A percentile compares a stretch with the other conserved stretches of the same genome.
These are phyloP conservation scores for Lepilemur ruficaudatus DNA, from an alignment of 2,797 vertebrate species.

Conservation along the genomic window DNA sequence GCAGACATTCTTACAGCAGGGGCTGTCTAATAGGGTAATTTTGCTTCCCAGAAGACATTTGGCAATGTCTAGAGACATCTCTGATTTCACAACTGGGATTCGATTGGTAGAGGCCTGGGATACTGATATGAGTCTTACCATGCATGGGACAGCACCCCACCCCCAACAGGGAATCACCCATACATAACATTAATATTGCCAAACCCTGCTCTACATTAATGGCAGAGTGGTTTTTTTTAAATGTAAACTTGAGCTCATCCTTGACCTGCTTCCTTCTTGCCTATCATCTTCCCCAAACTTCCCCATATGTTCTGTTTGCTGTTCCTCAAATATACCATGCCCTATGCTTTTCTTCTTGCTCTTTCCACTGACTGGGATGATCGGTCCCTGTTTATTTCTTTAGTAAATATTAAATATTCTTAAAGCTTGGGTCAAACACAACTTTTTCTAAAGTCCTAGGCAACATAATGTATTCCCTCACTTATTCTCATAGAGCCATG, in stretches of 20 bases:
- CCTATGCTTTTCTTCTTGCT: neutral
- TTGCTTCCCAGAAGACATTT: neutral
- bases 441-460: neutral
- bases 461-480: neutral
- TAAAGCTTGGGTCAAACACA: neutral
- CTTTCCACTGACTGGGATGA: neutral
- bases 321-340: neutral
- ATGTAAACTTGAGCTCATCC: neutral
- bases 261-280: neutral
- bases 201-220: neutral
- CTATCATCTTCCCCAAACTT: neutral
- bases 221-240: neutral
- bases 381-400: neutral
- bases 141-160: neutral
- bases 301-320: neutral
- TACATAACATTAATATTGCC: neutral
- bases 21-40: neutral
- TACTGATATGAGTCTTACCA: neutral
- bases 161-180: neutral
- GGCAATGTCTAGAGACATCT: neutral
- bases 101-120: neutral
- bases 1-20: neutral
- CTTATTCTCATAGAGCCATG: neutral
- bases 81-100: neutral
- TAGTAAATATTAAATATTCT: neutral